phyloP scores from a whole-genome alignment of 2,888 invertebrate species.

The Lochmaea capreae region DNA sequence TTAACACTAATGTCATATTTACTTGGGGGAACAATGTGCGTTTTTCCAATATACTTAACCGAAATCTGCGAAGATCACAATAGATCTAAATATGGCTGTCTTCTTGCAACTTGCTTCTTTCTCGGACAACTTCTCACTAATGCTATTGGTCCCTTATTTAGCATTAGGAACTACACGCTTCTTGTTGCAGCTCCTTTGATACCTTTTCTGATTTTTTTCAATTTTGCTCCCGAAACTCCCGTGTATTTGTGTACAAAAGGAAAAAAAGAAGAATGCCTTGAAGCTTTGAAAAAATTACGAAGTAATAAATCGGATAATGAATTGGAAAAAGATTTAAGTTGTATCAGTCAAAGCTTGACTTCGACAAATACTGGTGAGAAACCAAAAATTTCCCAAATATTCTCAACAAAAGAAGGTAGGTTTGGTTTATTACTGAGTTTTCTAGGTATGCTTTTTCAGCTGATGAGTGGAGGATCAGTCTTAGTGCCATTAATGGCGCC shows the following conservation, averaged over 20 bases:
- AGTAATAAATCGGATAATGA: slow-evolving; percentile 24
- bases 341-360: slow-evolving; percentile 6
- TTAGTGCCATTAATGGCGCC: slow-evolving; percentile 21
- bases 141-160: slow-evolving; percentile 23
- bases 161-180: slow-evolving; percentile 23
- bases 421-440: slow-evolving; percentile 18
- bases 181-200: slow-evolving; percentile 18
- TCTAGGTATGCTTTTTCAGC: slow-evolving; percentile 5
- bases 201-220: slow-evolving; percentile 1
- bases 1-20: background rate
- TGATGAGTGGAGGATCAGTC: slow-evolving; percentile 6
- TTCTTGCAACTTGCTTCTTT: slow-evolving; percentile 10
- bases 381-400: background rate
- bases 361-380: background rate
- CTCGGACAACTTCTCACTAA: slow-evolving; percentile 28
- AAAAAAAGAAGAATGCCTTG: background rate
- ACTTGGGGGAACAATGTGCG: background rate
- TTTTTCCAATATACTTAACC: slow-evolving; percentile 28
- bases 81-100: slow-evolving; percentile 28
- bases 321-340: slow-evolving; percentile 12
- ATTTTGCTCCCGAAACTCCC: slow-evolving; percentile 29
- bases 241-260: slow-evolving; percentile 7
- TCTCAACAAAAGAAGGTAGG: slow-evolving; percentile 2
- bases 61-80: slow-evolving; percentile 39
- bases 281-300: slow-evolving; percentile 20